These are phyloP conservation scores for Autographa pulchrina DNA, from an alignment of 2,888 invertebrate species.

Conservation along the genomic window DNA sequence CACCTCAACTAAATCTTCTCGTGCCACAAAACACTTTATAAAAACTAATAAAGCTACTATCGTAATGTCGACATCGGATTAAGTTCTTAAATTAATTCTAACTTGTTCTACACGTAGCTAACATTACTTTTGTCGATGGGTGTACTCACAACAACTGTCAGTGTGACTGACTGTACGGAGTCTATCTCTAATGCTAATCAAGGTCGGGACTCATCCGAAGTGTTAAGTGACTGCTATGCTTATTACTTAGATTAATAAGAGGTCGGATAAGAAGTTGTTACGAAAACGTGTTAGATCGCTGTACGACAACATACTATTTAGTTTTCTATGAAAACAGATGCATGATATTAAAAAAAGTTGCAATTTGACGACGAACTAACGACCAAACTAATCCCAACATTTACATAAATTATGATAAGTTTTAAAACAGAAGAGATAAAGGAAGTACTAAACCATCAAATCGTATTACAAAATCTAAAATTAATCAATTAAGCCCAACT, in stretches of 20 bases:
- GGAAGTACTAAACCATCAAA: background rate
- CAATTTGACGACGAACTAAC: no score
- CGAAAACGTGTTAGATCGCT: constrained; percentile 20
- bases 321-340: no score
- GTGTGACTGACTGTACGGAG: constrained; percentile 35
- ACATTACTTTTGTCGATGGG: constrained; percentile 38
- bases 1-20: background rate
- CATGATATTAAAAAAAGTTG: no score
- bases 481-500: constrained; percentile 2
- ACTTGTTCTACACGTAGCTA: constrained; percentile 39
- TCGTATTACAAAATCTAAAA: background rate
- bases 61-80: constrained; percentile 41
- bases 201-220: constrained; percentile 62
- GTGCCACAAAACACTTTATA: constrained; percentile 1
- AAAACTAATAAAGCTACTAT: constrained; percentile 14
- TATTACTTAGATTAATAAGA: constrained; percentile 22
- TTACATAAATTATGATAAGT: background rate
- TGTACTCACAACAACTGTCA: constrained; percentile 55
- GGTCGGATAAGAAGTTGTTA: constrained; percentile 43
- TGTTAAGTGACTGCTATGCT: constrained; percentile 29
- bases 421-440: background rate
- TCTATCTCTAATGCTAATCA: constrained; percentile 64
- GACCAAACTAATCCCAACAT: no score
- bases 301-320: background rate
- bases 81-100: constrained; percentile 54